A percentile compares a stretch with the other conserved stretches of the same genome.
Evolutionary conservation across 2,113 vertebrate genomes (phyloP).

Genomic region (Motacilla tschutschensis): DNA sequence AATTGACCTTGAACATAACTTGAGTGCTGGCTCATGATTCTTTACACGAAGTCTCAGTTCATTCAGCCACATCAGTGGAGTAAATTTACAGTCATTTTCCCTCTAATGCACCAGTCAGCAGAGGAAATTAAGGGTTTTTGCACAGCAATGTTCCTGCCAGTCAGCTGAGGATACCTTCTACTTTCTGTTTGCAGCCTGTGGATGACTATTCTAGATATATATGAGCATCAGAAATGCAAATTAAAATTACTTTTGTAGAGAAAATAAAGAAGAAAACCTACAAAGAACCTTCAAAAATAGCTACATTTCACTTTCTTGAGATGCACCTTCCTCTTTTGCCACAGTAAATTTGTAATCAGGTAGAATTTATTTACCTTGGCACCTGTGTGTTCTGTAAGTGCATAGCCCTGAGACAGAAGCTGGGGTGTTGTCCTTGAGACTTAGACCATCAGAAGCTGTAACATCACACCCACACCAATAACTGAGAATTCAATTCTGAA

Average conservation of each 20-base stretch:
- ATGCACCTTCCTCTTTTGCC: neutral
- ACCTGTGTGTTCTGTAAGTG: neutral
- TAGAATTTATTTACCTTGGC: neutral
- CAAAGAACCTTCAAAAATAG: neutral
- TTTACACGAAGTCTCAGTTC: slow-evolving; percentile 9
- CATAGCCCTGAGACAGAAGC: neutral
- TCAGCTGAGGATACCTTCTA: neutral
- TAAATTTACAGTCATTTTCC: neutral
- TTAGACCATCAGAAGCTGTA: neutral
- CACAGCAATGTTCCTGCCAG: neutral
- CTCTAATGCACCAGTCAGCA: neutral
- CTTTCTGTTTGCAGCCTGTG: neutral
- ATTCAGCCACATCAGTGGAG: neutral
- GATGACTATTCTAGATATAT: neutral
- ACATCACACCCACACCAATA: neutral
- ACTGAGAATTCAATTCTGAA: neutral
- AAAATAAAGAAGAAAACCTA: neutral
- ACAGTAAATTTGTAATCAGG: neutral
- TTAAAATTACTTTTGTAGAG: neutral
- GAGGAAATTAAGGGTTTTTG: neutral
- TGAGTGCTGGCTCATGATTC: slow-evolving; percentile 35
- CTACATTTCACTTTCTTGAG: neutral
- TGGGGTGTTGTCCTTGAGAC: neutral
- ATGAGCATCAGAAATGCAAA: neutral
- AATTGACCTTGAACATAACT: slow-evolving; percentile 50